Percentiles rank a stretch among this genome's conserved stretches.
These are phyloP conservation scores for Nematostella vectensis DNA, from an alignment of 92 coral and sea anemone species.

Conservation along the genomic window DNA sequence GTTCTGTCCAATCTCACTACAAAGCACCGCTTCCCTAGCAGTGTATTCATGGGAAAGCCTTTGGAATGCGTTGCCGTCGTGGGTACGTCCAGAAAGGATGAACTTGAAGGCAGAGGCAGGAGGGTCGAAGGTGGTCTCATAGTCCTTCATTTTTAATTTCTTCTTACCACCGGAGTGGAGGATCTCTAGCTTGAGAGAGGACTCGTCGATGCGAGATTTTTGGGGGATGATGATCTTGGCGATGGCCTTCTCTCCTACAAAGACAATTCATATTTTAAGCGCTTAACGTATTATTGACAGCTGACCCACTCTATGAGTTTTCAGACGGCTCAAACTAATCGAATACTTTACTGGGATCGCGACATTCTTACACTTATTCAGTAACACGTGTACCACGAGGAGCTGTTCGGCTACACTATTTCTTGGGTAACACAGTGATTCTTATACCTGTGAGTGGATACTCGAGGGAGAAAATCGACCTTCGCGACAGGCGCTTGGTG, in stretches of 20 bases:
- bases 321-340: no score
- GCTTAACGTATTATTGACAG: no score
- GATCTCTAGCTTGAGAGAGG: constrained; percentile 24
- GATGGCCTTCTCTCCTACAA: constrained; percentile 34
- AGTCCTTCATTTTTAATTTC: constrained; percentile 12
- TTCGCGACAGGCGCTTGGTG: constrained; percentile 7
- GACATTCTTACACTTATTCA: no score
- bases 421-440: no score
- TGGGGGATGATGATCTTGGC: constrained; percentile 43
- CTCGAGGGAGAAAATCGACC: constrained; percentile 7
- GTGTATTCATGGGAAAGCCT: constrained; percentile 45
- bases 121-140: constrained; percentile 38
- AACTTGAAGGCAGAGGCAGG: constrained; percentile 37
- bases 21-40: constrained; percentile 32
- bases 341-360: no score
- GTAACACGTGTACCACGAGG: no score
- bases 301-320: no score
- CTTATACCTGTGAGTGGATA: constrained; percentile 20
- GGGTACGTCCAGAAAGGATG: constrained; percentile 39
- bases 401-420: no score
- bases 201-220: constrained; percentile 25
- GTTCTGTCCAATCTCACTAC: constrained; percentile 7
- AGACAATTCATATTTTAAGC: not conserved
- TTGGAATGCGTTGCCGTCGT: constrained; percentile 32
- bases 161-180: constrained; percentile 19